phyloP scores from a whole-genome alignment of 2,797 vertebrate genomes.

The Lutra lutra region DNA sequence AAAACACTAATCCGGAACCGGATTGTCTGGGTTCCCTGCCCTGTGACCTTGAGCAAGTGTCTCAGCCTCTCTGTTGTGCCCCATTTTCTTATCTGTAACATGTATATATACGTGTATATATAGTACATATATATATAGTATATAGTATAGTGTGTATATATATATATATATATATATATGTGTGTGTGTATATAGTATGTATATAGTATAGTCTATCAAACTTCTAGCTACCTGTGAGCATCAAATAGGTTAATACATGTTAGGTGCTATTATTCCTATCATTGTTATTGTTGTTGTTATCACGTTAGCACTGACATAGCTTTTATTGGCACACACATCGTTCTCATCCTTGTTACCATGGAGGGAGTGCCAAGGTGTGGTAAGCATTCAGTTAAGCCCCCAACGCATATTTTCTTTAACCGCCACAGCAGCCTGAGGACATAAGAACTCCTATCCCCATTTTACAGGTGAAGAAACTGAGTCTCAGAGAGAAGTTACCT shows the following conservation, averaged over 20 bases:
- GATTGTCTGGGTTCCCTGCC: neutral
- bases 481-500: neutral
- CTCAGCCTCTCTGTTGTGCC: neutral
- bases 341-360: neutral
- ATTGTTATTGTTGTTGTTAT: no score
- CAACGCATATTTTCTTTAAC: neutral
- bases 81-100: neutral
- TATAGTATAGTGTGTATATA: no score
- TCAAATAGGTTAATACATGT: neutral
- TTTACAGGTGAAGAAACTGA: neutral
- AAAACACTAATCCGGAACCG: neutral
- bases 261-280: neutral
- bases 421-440: neutral
- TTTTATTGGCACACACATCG: no score
- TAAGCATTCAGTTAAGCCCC: neutral
- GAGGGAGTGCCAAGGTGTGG: neutral
- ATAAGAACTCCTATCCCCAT: neutral
- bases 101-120: no score
- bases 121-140: no score
- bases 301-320: no score
- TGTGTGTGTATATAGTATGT: no score
- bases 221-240: neutral
- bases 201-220: rapidly evolving
- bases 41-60: neutral
- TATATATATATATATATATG: no score